Percentiles rank a stretch among this genome's conserved stretches.
These are phyloP conservation scores for Leucozona laternaria DNA, from an alignment of 2,888 invertebrate genomes.

Conservation along the genomic window DNA sequence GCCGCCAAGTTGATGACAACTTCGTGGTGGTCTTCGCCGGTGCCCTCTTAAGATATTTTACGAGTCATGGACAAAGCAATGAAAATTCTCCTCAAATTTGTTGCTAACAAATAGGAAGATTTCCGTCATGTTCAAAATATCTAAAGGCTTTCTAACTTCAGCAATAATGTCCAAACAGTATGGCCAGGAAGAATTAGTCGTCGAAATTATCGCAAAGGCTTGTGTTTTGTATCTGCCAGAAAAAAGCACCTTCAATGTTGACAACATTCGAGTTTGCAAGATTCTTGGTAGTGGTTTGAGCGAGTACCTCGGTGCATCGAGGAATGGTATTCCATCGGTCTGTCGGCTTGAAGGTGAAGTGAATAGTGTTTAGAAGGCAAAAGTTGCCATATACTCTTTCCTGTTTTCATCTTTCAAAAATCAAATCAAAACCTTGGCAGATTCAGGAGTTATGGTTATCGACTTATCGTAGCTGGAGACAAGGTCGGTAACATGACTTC, in stretches of 20 bases:
- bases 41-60: constrained; percentile 94
- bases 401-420: constrained; percentile 97
- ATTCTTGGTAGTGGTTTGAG: constrained; percentile 93
- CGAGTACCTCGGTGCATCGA: constrained; percentile 91
- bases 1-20: constrained; percentile 99
- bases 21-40: constrained; percentile 98
- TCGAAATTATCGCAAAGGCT: constrained; percentile 93
- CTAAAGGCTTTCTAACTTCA: constrained; percentile 89
- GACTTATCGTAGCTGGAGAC: constrained; percentile 98
- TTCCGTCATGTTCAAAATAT: constrained; percentile 88
- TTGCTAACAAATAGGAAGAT: constrained; percentile 91
- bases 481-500: constrained; percentile 99
- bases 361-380: constrained; percentile 90
- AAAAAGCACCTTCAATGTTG: constrained; percentile 96
- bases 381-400: constrained; percentile 98
- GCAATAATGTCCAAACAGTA: constrained; percentile 99
- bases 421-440: constrained; percentile 95
- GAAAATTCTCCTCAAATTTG: constrained; percentile 93
- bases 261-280: constrained; percentile 96
- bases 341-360: constrained; percentile 97
- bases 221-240: constrained; percentile 95
- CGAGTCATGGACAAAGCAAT: constrained; percentile 95
- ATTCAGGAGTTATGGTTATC: constrained; percentile 94
- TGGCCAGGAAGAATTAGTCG: constrained; percentile 97
- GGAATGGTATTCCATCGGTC: constrained; percentile 99